Percentiles rank a stretch among this genome's conserved stretches.
These are phyloP conservation scores for Phymatocera aterrima DNA, from an alignment of 2,888 invertebrate species.

Conservation along the genomic window DNA sequence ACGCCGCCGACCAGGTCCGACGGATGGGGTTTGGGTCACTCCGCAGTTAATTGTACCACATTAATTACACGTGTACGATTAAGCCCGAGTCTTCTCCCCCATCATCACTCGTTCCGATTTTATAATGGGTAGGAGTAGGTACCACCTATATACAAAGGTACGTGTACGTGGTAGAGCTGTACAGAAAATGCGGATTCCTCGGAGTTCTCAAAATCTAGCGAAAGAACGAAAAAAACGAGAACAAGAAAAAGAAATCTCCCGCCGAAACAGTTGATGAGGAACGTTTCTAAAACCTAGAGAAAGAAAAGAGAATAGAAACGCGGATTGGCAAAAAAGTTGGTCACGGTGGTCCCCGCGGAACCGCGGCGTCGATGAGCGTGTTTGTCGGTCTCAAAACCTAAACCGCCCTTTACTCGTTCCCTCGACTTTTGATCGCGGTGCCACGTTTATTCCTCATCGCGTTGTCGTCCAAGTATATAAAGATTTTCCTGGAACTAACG, in stretches of 20 bases:
- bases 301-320: not conserved
- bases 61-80: conserved; percentile 68
- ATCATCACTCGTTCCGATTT: not conserved
- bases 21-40: conserved; percentile 65
- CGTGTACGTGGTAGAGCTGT: not conserved
- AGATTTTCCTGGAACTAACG: conserved; percentile 27
- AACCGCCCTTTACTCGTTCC: conserved; percentile 11
- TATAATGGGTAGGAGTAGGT: not conserved
- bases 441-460: not conserved
- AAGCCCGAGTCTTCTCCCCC: not conserved
- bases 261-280: too few relatives aligned
- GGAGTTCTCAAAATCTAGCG: not conserved
- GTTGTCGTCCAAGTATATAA: conserved; percentile 3
- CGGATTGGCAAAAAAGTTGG: conserved; percentile 35
- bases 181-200: not conserved
- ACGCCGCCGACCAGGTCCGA: conserved; percentile 60
- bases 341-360: conserved; percentile 38
- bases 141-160: not conserved
- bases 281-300: not conserved
- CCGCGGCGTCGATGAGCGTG: conserved; percentile 30
- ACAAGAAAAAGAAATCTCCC: not conserved
- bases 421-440: conserved; percentile 10
- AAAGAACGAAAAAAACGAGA: not conserved
- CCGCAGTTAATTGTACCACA: conserved; percentile 71
- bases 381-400: conserved; percentile 19